Evolutionary conservation across 2,113 vertebrate species (phyloP).

Genomic region (Notarius lentiginosus): DNA sequence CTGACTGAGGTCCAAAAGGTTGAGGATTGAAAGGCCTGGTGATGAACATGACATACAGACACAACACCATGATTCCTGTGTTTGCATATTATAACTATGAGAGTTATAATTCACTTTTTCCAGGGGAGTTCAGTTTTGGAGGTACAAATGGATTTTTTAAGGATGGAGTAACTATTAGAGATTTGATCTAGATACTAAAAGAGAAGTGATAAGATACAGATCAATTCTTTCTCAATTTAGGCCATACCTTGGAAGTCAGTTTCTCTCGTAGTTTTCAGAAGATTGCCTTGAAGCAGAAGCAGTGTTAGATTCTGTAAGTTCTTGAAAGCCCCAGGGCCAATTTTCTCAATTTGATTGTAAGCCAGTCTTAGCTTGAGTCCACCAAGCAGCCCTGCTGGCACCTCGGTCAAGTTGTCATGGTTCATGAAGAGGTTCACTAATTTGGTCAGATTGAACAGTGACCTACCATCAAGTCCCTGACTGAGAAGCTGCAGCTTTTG

Average conservation of each 20-base stretch:
- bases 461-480: constrained; percentile 46
- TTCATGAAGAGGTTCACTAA: constrained; percentile 73
- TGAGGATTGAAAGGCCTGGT: constrained; percentile 51
- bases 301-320: constrained; percentile 67
- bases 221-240: not conserved
- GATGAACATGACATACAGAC: constrained; percentile 5
- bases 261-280: constrained; percentile 62
- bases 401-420: constrained; percentile 67
- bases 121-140: not conserved
- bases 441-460: constrained; percentile 63
- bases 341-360: constrained; percentile 69
- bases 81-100: constrained; percentile 14
- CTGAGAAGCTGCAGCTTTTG: constrained; percentile 65
- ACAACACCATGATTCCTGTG: not conserved
- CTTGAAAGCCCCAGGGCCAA: constrained; percentile 58
- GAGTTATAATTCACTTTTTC: constrained; percentile 10
- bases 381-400: constrained; percentile 64
- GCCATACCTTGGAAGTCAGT: constrained; percentile 65
- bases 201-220: not conserved
- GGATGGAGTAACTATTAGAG: constrained; percentile 8
- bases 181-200: not conserved
- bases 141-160: not conserved
- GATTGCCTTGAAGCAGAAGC: constrained; percentile 76
- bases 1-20: constrained; percentile 69
- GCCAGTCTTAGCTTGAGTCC: constrained; percentile 72